These are phyloP conservation scores for Micoletzkya japonica DNA, from an alignment of 2,888 invertebrate species.

Conservation along the genomic window DNA sequence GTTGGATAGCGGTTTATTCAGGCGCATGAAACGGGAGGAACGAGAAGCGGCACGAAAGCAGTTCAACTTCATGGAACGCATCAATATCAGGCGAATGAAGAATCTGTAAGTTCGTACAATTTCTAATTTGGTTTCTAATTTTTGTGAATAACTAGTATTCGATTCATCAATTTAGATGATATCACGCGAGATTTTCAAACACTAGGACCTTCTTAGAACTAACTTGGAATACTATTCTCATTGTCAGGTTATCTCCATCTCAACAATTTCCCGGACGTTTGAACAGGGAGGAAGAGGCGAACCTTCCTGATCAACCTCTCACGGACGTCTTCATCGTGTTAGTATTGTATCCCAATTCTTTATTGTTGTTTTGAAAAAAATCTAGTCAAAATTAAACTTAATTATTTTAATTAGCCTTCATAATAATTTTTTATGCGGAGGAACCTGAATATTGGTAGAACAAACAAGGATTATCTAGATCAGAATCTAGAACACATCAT, in stretches of 20 bases:
- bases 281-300: slow-evolving; percentile 48
- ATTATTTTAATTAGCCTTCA: background rate
- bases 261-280: slow-evolving; percentile 57
- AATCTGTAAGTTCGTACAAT: slow-evolving; percentile 45
- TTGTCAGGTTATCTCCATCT: slow-evolving; percentile 53
- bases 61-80: slow-evolving; percentile 59
- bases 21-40: slow-evolving; percentile 57
- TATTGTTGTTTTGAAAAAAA: background rate
- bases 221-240: background rate
- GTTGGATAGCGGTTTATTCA: background rate
- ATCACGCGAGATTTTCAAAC: background rate
- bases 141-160: background rate
- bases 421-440: no score
- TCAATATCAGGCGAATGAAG: slow-evolving; percentile 58
- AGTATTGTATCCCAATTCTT: background rate
- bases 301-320: slow-evolving; percentile 49
- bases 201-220: background rate
- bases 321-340: slow-evolving; percentile 51
- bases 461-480: no score
- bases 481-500: no score
- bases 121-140: background rate
- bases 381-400: background rate
- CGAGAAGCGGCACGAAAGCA: slow-evolving; percentile 60
- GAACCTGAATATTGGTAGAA: no score
- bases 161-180: background rate